These are phyloP conservation scores for Trididemnum clinides DNA, from an alignment of 23 tunicate species.

Conservation along the genomic window DNA sequence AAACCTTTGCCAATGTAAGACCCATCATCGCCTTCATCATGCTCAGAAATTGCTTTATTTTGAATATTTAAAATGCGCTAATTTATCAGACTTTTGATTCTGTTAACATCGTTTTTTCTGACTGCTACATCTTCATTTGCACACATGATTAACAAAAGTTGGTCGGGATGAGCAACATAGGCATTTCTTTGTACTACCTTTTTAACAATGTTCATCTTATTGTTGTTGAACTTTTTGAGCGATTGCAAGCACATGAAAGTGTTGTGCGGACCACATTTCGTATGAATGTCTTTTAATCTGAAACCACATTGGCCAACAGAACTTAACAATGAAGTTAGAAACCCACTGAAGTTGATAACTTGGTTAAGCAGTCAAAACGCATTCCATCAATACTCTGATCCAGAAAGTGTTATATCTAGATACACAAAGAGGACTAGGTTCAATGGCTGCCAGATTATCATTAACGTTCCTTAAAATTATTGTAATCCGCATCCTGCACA, in stretches of 20 bases:
- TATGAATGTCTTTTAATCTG: conserved; percentile 15
- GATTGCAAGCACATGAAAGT: conserved; percentile 9
- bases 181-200: conserved; percentile 19
- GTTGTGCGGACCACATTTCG: conserved; percentile 27
- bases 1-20: neutral
- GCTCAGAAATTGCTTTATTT: neutral
- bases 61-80: neutral
- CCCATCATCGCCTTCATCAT: neutral
- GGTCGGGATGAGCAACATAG: conserved; percentile 22
- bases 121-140: conserved; percentile 25
- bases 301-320: conserved; percentile 26
- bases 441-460: conserved; percentile 31
- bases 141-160: conserved; percentile 16
- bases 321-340: conserved; percentile 8
- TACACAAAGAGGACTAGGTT: conserved; percentile 26
- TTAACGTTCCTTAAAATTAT: neutral
- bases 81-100: neutral
- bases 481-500: conserved; percentile 22
- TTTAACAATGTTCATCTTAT: conserved; percentile 9
- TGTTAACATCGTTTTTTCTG: conserved; percentile 6
- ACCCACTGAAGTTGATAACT: conserved; percentile 26
- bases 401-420: conserved; percentile 19
- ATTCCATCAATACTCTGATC: conserved; percentile 23
- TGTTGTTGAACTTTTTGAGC: conserved; percentile 17
- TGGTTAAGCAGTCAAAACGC: neutral